Conservation (phyloP, 30 jellyfish, hydroid and myxozoan genomes). For the Rhopilema esculentum region DNA sequence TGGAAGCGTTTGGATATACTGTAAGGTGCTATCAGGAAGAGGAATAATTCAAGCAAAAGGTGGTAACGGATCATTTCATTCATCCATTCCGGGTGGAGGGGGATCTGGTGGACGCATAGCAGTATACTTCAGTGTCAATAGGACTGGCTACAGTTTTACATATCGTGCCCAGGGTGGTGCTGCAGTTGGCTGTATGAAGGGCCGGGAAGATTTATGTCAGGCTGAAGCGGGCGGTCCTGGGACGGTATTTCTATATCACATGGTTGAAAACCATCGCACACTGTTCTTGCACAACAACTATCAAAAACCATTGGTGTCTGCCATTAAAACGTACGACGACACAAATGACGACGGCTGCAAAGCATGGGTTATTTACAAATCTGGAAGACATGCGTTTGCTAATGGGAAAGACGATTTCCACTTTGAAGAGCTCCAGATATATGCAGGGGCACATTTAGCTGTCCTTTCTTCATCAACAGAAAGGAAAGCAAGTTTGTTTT, state of each 20-base stretch:
- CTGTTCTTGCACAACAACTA: constrained; percentile 65
- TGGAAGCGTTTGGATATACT: constrained; percentile 72
- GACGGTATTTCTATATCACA: constrained; percentile 55
- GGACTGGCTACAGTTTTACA: constrained; percentile 70
- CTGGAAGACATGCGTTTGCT: constrained; percentile 73
- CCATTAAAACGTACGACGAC: constrained; percentile 47
- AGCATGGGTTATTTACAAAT: constrained; percentile 66
- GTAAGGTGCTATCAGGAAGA: constrained; percentile 59
- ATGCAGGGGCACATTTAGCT: constrained; percentile 77
- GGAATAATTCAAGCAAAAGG: constrained; percentile 70
- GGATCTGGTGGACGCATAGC: constrained; percentile 78
- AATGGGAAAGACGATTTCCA: constrained; percentile 64
- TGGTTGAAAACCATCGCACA: constrained; percentile 59
- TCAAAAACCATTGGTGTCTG: constrained; percentile 72
- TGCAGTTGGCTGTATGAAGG: constrained; percentile 60
- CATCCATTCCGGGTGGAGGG: constrained; percentile 68
- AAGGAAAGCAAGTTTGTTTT: constrained; percentile 53
- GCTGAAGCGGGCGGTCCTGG: constrained; percentile 85
- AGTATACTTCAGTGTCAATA: constrained; percentile 64
- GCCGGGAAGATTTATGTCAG: constrained; percentile 57
- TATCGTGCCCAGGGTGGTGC: constrained; percentile 79
- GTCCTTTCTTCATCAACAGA: constrained; percentile 51
- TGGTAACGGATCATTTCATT: constrained; percentile 58
- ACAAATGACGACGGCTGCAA: constrained; percentile 72
- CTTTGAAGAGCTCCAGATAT: constrained; percentile 70